Conservation (phyloP, 1,140 invertebrate genomes). For the Trichogramma pretiosum region DNA sequence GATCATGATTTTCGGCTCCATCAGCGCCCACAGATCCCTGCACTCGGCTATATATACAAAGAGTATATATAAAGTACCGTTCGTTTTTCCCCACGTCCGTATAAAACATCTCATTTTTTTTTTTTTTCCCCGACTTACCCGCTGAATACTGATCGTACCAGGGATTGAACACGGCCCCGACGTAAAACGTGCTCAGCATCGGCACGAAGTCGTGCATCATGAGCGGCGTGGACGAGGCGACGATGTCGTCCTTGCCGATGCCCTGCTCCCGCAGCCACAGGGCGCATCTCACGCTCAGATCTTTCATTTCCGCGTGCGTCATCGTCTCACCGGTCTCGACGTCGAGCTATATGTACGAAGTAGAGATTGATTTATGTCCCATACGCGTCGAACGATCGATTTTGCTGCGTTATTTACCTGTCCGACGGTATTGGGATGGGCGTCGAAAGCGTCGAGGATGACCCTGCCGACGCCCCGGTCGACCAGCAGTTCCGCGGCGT, state of each 20-base stretch:
- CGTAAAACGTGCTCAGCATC: neutral
- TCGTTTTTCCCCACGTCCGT: too few relatives aligned
- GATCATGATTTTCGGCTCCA: constrained; percentile 14
- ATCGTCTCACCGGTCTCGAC: constrained; percentile 1
- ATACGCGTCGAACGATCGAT: too few relatives aligned
- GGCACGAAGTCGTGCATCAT: constrained; percentile 1
- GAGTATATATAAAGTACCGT: too few relatives aligned
- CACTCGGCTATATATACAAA: too few relatives aligned
- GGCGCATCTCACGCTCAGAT: constrained; percentile 8
- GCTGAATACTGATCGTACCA: neutral
- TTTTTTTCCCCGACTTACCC: too few relatives aligned
- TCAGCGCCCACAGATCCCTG: too few relatives aligned
- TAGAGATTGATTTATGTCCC: too few relatives aligned
- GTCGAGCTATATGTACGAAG: too few relatives aligned
- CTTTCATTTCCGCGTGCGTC: neutral
- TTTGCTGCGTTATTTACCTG: neutral
- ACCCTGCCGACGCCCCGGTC: neutral
- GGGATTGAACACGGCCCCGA: constrained; percentile 3
- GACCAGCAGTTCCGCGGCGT: neutral
- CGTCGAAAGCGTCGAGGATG: neutral
- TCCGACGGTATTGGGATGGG: neutral
- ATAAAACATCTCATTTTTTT: too few relatives aligned
- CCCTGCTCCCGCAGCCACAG: constrained; percentile 11
- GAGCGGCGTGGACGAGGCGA: neutral
- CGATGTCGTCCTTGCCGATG: constrained; percentile 5